These are phyloP conservation scores for Myotis brandtii DNA, from an alignment of 2,113 vertebrate genomes.

Conservation along the genomic window DNA sequence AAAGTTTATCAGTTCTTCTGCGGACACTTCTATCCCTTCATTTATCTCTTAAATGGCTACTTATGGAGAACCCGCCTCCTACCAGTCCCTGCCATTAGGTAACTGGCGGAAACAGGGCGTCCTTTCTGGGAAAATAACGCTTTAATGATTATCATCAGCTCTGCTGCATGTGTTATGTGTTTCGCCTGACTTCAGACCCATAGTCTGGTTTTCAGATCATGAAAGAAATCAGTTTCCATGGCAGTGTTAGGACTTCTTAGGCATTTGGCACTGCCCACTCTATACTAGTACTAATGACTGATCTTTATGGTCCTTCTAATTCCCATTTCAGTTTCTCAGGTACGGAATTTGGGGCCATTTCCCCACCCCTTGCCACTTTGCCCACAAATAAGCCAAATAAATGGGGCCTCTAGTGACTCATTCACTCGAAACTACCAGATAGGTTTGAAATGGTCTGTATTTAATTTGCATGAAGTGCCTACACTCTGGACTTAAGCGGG, in stretches of 20 bases:
- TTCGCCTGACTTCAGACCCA: background rate
- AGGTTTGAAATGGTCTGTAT: conserved; percentile 31
- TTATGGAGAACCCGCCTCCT: background rate
- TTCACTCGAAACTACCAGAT: background rate
- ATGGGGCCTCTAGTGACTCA: conserved; percentile 26
- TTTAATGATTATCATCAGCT: background rate
- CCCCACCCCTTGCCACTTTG: background rate
- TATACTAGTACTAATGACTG: background rate
- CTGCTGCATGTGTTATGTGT: background rate
- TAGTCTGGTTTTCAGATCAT: background rate
- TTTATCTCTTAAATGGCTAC: background rate
- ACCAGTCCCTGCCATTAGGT: background rate
- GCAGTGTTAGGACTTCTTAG: background rate
- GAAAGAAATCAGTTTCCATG: background rate
- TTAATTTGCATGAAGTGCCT: conserved; percentile 58
- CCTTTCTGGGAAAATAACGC: background rate
- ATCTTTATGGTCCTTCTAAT: conserved; percentile 11
- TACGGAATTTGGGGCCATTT: background rate
- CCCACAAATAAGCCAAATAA: conserved; percentile 22
- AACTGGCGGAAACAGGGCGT: background rate
- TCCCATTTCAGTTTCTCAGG: conserved; percentile 1
- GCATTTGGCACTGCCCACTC: background rate
- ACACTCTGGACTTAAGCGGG: conserved; percentile 46
- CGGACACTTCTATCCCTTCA: background rate
- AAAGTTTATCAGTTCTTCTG: background rate